A percentile compares a stretch with the other conserved stretches of the same genome.
Evolutionary conservation across 1,140 invertebrate species (phyloP).

Genomic region (Drosophila malerkotliana): DNA sequence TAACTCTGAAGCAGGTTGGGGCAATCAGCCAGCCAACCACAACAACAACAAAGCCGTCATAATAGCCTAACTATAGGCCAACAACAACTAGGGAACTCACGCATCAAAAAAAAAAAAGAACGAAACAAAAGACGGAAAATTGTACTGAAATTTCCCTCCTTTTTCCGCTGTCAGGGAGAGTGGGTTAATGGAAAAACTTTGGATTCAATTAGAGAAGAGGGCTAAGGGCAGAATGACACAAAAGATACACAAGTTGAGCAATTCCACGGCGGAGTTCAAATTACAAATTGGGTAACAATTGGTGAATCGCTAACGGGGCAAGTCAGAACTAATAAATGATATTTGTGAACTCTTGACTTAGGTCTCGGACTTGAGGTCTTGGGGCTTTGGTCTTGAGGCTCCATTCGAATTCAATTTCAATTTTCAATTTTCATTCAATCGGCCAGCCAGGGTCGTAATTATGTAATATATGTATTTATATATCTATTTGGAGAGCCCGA

Average conservation of each 20-base stretch:
- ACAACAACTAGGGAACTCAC: conserved; percentile 66
- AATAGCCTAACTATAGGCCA: neutral
- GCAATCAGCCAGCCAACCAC: conserved; percentile 64
- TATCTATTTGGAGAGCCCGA: conserved; percentile 16
- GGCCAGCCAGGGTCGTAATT: conserved; percentile 66
- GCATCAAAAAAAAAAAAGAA: conserved; percentile 33
- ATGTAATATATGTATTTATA: conserved; percentile 60
- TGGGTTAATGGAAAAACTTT: conserved; percentile 55
- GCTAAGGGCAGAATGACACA: conserved; percentile 32
- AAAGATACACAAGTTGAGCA: conserved; percentile 32
- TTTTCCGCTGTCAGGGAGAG: conserved; percentile 56
- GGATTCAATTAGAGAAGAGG: conserved; percentile 55
- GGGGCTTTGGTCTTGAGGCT: neutral
- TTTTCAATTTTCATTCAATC: conserved; percentile 61
- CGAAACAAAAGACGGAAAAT: conserved; percentile 40
- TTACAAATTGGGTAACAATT: conserved; percentile 53
- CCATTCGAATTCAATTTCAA: conserved; percentile 25
- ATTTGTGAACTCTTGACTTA: conserved; percentile 47
- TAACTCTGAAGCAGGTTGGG: conserved; percentile 41
- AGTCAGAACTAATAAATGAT: conserved; percentile 40
- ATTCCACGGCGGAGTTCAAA: conserved; percentile 46
- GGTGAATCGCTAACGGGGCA: conserved; percentile 9
- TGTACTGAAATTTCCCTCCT: conserved; percentile 54
- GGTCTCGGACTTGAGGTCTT: neutral
- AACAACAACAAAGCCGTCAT: conserved; percentile 6